phyloP scores from a whole-genome alignment of 2,797 vertebrate species.

The Pseudochirops corinnae region DNA sequence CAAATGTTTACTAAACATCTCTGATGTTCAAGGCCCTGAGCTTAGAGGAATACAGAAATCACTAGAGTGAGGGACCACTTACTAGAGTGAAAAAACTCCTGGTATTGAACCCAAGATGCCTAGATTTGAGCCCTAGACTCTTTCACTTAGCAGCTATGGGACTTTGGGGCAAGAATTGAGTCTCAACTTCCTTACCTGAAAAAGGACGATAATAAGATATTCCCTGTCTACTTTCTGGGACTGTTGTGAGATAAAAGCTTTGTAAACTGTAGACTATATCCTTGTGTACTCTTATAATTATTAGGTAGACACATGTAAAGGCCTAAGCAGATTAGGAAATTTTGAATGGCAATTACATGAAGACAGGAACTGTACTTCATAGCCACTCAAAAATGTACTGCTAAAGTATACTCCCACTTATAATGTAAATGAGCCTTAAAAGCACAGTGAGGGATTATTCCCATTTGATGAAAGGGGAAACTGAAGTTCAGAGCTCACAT shows the following conservation, averaged over 20 bases:
- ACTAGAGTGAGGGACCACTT: neutral
- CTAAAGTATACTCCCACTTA: neutral
- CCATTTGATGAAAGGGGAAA: neutral
- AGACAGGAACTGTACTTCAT: neutral
- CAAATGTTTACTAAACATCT: neutral
- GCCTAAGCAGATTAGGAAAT: neutral
- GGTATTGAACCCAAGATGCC: neutral
- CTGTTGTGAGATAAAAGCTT: neutral
- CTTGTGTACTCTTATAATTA: neutral
- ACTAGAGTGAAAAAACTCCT: neutral
- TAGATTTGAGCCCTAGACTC: neutral
- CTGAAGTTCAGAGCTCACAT: neutral
- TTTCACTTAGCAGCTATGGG: neutral
- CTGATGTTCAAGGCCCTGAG: neutral
- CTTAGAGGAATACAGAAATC: neutral
- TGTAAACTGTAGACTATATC: neutral
- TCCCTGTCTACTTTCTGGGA: neutral
- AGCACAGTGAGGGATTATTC: neutral
- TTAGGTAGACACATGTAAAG: neutral
- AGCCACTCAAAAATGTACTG: neutral
- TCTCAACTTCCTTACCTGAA: neutral
- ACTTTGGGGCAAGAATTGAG: neutral
- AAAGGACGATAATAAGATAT: neutral
- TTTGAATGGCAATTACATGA: neutral
- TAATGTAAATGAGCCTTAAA: neutral